Base-by-base conservation (phyloP, 2,888 invertebrate species). In the Quadriops clusia region DNA sequence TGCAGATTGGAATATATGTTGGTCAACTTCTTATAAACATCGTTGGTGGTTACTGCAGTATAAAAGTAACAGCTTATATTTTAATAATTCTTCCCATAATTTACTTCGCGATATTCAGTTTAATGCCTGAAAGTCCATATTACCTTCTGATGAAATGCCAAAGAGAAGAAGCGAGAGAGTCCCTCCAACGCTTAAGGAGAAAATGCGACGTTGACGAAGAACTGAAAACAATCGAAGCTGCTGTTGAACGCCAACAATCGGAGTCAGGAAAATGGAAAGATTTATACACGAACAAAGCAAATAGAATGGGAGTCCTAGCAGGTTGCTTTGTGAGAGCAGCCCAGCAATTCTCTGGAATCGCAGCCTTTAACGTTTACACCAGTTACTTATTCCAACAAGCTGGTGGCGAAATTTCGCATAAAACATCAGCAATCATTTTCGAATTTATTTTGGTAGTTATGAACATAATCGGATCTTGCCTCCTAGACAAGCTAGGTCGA, bases 101-200 rank as follows among this genome's bases (percentile, higher is more conserved):
- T 1, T 47, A 45, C 23, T 29, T 51, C 4, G 9, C 44, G 7
- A 24, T 42, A 2, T 49, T 53, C 28, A 23, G 18, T 3, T 39
- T 43, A 13, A 48, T 54, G 48, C 55, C 57, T 0, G 57, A 57
- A 41, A 49, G 49, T 2, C 57, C 57, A 1, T 56, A 56, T 33
- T 52, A 47, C 33, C 39, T 46, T 4, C 22, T 56, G 2, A 51
- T 53, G 47, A 48, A 47, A 33, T 39, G 42, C 2, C 37, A 34
- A 11, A 25, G 33, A 4, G 40, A 41, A 2, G 42, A 48, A 27
- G 55, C 56, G 1, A 43, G 43, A 35, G 31, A 38, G 12, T 39
- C 46, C n/a, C 37, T 56, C 24, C 32, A 31, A 17, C 40, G 40
- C 29, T 39, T 56, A 9, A 38, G 54, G 29, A 40, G 46, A 22